phyloP scores from a whole-genome alignment of 2,888 invertebrate species.

The Agriotes lineatus region DNA sequence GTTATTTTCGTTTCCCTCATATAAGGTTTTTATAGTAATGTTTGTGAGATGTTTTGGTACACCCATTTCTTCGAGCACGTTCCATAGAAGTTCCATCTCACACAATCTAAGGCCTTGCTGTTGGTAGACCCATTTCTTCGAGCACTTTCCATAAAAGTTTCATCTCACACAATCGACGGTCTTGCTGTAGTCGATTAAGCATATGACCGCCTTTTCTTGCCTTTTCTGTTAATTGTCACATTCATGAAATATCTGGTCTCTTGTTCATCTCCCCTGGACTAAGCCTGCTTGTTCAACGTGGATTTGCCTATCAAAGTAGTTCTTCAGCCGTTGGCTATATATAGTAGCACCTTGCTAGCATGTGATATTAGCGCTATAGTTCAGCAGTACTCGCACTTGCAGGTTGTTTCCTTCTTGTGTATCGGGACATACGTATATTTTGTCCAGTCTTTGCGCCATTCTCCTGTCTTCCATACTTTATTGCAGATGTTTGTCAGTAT shows the following conservation, averaged over 20 bases:
- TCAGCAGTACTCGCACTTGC: neutral
- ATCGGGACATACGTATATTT: neutral
- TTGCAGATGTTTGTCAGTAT: no score
- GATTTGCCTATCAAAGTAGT: conserved; percentile 9
- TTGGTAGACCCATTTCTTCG: neutral
- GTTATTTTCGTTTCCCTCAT: neutral
- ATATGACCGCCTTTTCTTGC: neutral
- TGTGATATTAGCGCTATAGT: conserved; percentile 1
- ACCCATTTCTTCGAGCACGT: no score
- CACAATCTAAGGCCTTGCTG: conserved; percentile 2
- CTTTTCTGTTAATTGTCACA: neutral
- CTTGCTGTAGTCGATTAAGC: no score
- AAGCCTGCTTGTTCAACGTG: conserved; percentile 13
- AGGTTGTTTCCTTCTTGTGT: neutral
- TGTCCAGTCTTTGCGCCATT: neutral
- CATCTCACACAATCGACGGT: neutral
- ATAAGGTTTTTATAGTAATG: neutral
- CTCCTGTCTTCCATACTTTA: no score
- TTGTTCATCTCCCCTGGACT: conserved; percentile 15
- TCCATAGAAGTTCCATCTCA: neutral
- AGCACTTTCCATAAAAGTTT: neutral
- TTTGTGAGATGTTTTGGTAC: no score
- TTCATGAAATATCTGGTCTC: conserved; percentile 17
- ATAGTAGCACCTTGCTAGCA: no score
- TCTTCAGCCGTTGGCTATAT: neutral